phyloP scores from a whole-genome alignment of 1,140 invertebrate genomes.

The Meloidogyne floridensis region DNA sequence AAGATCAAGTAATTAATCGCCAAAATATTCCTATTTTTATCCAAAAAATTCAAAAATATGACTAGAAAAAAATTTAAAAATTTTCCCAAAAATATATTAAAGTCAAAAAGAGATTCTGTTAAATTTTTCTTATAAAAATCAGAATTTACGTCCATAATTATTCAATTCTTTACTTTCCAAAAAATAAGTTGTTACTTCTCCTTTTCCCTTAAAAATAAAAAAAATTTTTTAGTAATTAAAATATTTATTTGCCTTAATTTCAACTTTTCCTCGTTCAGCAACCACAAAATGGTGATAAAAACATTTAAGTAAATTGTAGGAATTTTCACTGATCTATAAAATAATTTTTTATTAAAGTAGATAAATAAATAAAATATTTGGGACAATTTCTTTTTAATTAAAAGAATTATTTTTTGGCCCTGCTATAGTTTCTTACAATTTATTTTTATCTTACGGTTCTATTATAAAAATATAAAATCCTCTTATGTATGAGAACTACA shows the following conservation, averaged over 20 bases:
- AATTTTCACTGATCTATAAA: slow-evolving; percentile 57
- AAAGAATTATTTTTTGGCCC: too few species aligned
- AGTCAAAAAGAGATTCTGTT: not conserved
- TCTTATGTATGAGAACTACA: too few species aligned
- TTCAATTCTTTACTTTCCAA: slow-evolving; percentile 58
- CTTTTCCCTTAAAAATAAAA: slow-evolving; percentile 56
- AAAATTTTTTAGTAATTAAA: not conserved
- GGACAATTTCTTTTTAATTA: not conserved
- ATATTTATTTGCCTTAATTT: slow-evolving; percentile 50
- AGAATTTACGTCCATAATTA: slow-evolving; percentile 9
- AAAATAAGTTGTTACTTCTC: slow-evolving; percentile 57
- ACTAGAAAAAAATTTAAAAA: not conserved
- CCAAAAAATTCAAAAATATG: too few species aligned
- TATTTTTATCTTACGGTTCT: too few species aligned
- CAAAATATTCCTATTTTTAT: too few species aligned
- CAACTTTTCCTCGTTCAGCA: slow-evolving; percentile 56
- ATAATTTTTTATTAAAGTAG: not conserved
- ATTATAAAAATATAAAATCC: too few species aligned
- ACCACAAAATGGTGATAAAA: slow-evolving; percentile 60
- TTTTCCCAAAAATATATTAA: not conserved
- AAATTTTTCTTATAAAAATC: not conserved
- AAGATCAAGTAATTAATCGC: too few species aligned
- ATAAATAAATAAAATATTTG: not conserved
- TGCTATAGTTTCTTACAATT: too few species aligned
- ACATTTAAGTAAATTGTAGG: slow-evolving; percentile 57